A percentile compares a stretch with the other conserved stretches of the same genome.
Conservation (phyloP, 2,113 vertebrate species). For the Rhinoptilus africanus region DNA sequence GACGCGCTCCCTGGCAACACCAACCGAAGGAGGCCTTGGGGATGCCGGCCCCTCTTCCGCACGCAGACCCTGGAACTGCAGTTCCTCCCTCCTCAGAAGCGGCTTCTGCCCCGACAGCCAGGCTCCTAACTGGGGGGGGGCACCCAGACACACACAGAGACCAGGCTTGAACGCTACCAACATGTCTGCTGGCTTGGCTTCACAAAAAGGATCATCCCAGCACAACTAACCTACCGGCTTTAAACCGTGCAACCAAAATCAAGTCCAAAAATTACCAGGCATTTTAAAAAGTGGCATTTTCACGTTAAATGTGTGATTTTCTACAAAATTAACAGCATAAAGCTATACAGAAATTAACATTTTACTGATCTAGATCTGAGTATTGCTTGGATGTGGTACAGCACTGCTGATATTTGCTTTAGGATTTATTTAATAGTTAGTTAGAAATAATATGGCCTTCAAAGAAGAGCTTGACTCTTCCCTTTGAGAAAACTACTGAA, state of each 20-base stretch:
- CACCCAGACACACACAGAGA: not conserved
- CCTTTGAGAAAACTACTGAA: constrained; percentile 17
- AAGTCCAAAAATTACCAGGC: no score
- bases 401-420: constrained; percentile 21
- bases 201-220: not conserved
- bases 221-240: not conserved
- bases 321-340: not conserved
- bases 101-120: not conserved
- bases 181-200: not conserved
- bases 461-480: not conserved
- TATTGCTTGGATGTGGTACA: not conserved
- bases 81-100: not conserved
- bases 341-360: not conserved
- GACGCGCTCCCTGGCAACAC: not conserved
- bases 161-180: not conserved
- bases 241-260: not conserved
- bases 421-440: constrained; percentile 21
- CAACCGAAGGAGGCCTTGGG: not conserved
- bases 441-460: not conserved
- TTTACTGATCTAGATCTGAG: not conserved
- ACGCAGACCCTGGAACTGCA: rapidly evolving
- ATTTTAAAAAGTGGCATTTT: not conserved
- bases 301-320: not conserved
- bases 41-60: rapidly evolving
- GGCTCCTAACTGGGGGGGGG: not conserved